phyloP scores from a whole-genome alignment of 2,888 invertebrate genomes.

The Agrotis exclamationis region DNA sequence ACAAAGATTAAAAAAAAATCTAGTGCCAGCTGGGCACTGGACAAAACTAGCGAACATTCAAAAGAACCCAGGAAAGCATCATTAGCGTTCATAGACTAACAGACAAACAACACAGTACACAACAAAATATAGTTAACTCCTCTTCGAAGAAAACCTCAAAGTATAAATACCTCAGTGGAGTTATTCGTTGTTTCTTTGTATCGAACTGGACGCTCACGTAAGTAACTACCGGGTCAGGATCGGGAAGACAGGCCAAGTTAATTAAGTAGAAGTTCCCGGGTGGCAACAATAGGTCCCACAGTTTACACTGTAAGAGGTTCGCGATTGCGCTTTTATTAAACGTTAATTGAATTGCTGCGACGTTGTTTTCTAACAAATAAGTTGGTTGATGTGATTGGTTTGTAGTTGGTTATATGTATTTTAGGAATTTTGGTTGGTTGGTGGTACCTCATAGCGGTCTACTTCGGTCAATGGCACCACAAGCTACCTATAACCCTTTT shows the following conservation, averaged over 20 bases:
- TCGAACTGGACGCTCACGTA: slow-evolving; percentile 50
- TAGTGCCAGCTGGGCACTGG: no score
- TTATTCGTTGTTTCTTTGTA: slow-evolving; percentile 54
- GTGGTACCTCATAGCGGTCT: no score
- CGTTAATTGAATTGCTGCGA: slow-evolving; percentile 71
- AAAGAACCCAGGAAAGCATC: no score
- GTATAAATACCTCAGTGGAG: slow-evolving; percentile 36
- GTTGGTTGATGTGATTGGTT: slow-evolving; percentile 33
- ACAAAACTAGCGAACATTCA: no score
- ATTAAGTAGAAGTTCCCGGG: slow-evolving; percentile 63
- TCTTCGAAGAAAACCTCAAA: slow-evolving; percentile 26
- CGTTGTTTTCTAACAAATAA: slow-evolving; percentile 59
- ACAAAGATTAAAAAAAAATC: no score
- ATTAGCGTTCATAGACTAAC: no score
- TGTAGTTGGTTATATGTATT: slow-evolving; percentile 13
- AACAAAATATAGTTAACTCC: background rate
- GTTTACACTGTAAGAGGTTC: slow-evolving; percentile 68
- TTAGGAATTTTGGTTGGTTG: background rate
- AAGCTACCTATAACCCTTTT: no score
- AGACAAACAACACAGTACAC: background rate
- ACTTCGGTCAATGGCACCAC: no score
- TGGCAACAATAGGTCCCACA: slow-evolving; percentile 68
- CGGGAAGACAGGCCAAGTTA: slow-evolving; percentile 66
- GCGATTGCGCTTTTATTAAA: slow-evolving; percentile 73
- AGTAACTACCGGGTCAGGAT: slow-evolving; percentile 62